Conservation (phyloP, 2,888 invertebrate genomes). For the Apamea epomidion region DNA sequence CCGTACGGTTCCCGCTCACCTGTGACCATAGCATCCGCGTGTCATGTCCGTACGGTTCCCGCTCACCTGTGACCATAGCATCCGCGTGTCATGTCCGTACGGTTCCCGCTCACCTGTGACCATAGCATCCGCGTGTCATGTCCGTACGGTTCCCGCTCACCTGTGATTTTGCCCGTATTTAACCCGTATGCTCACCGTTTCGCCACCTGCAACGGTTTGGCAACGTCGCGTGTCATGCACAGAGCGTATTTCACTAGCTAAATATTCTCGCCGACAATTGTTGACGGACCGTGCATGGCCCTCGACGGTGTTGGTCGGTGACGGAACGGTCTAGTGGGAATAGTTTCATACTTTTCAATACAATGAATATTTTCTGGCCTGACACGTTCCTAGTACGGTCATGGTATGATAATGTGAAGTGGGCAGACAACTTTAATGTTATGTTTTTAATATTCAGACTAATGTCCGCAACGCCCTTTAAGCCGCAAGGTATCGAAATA, state of each 20-base stretch:
- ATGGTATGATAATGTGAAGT: background rate
- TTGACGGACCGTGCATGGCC: no score
- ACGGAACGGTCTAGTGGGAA: background rate
- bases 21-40: background rate
- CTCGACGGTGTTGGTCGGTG: background rate
- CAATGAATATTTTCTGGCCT: background rate
- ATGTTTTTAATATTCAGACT: background rate
- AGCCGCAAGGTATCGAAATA: background rate
- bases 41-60: background rate
- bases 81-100: background rate
- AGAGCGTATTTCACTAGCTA: background rate
- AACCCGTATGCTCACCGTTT: background rate
- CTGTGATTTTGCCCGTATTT: no score
- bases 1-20: background rate
- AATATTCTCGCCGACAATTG: background rate
- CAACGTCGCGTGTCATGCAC: background rate
- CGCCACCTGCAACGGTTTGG: background rate
- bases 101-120: no score
- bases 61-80: background rate
- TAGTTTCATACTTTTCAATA: background rate
- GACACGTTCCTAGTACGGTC: background rate
- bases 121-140: background rate
- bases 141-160: background rate
- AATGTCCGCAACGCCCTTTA: background rate
- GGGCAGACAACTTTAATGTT: no score